Evolutionary conservation across 2,888 invertebrate genomes (phyloP).

Genomic region (Ditylenchus weischeri): DNA sequence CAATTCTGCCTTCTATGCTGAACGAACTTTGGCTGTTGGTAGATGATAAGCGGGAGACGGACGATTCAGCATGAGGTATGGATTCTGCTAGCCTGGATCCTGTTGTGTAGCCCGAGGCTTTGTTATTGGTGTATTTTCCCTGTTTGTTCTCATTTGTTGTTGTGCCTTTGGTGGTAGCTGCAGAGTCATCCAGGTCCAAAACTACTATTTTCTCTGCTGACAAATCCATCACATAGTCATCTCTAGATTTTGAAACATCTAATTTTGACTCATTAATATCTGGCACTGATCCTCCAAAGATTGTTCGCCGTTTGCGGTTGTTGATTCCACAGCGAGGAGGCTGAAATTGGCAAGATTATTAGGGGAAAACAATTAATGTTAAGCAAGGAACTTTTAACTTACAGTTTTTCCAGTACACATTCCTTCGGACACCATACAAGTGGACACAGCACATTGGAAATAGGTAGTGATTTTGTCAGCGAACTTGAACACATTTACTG

Average conservation of each 20-base stretch:
- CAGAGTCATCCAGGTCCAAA: conserved; percentile 52
- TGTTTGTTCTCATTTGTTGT: not conserved
- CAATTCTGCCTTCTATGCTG: conserved; percentile 2
- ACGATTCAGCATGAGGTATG: conserved; percentile 1
- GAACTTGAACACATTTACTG: conserved; percentile 46
- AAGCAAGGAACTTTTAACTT: not conserved
- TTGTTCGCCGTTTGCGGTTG: conserved; percentile 20
- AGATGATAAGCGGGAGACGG: too few species aligned
- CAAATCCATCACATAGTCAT: conserved; percentile 48
- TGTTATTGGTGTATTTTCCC: not conserved
- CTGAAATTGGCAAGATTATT: conserved; percentile 20
- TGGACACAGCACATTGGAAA: conserved; percentile 58
- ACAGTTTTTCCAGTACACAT: conserved; percentile 57
- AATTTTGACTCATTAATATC: conserved; percentile 9
- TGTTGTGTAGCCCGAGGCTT: not conserved
- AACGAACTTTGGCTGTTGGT: not conserved
- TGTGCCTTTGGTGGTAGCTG: not conserved
- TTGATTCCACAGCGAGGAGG: conserved; percentile 42
- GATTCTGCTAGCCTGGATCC: not conserved
- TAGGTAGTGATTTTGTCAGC: conserved; percentile 56
- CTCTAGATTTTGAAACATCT: not conserved
- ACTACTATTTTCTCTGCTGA: conserved; percentile 55
- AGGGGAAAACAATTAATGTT: conserved; percentile 7
- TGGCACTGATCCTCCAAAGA: not conserved
- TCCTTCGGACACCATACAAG: conserved; percentile 57